Base-by-base conservation (phyloP, 2,797 vertebrate genomes). In the Characodon lateralis region DNA sequence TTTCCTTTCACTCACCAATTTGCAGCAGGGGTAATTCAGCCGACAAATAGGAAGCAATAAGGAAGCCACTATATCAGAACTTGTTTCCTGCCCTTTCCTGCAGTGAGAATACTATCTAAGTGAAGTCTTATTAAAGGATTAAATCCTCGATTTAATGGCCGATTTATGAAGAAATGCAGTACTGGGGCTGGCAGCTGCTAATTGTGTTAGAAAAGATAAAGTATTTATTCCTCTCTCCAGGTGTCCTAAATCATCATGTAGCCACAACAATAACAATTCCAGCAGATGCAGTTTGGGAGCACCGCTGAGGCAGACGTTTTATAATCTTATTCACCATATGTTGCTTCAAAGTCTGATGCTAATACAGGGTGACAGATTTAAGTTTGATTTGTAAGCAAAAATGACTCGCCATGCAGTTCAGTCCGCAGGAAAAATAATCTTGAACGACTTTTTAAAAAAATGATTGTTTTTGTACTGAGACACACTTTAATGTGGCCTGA, bases 301-400 rank as follows among this genome's bases (percentile, higher is more conserved):
- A 85, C 89, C 81, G 91, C 91, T 90, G 90, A 93, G 88, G 72
- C 76, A 59, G 83, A 88, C 81, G 20, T 88, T 91, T 91, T 79
- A 91, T 94, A 94, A 95, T 95, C 93, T 92, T 79, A 76, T 79
- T 78, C 71, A 74, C 92, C 94, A 95, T 94, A 94, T 95, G 94
- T 89, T 86, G 88, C 88, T 88, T 89, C 76, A 66, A 61, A 83
- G 80, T 80, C 77, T 77, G 43, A 74, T 50, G 78, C 88, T 88
- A 91, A 89, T 87, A 58, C 80, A 83, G 48, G 50, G 65, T 43
- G 78, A 84, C 85, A 48, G 77, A 84, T 74, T 53, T 66, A 55
- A 13, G 71, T 83, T 84, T 83, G 50, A 78, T 89, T 89, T 86
- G 73, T 53, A 16, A 82, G 71, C 35, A 35, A 69, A 71, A 76